Base-by-base conservation (phyloP, 2,888 invertebrate species). In the Seladonia tumulorum region DNA sequence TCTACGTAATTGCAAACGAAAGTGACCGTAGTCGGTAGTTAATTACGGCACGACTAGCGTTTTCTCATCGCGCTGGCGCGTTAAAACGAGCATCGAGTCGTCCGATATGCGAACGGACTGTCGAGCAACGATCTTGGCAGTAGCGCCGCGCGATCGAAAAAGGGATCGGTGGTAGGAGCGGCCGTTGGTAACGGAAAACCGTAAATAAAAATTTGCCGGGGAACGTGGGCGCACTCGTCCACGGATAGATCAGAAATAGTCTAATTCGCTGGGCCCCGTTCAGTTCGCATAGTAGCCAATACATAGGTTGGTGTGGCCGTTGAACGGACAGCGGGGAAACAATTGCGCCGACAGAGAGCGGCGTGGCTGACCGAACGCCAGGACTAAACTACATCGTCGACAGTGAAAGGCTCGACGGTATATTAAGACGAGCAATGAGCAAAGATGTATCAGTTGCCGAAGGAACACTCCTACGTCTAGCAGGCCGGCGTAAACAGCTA, bases 391-490 rank as follows among this genome's bases (percentile, higher is more conserved):
- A 90, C 87, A 86, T 88, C 91, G 83, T 80, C 90, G 90, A 91
- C 93, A 93, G 95, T 95, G 95, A 95, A 95, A 95, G 95, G 95
- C 93, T 83, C 82, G 78, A 57, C 83, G 89, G 92, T 95, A 95
- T 95, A 95, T 95, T 95, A 95, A 94, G 93, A 93, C 92, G 93
- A 83, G 94, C 91, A 93, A 91, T 92, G 90, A 85, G 88, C 89
- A 91, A 93, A 93, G 94, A 94, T 93, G 93, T 93, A 94, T 94
- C 95, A 95, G 95, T 95, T 91, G 91, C 86, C 87, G 90, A 90
- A 85, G 91, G 90, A 90, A 91, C 87, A 53, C 22, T 91, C 83
- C 60, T 88, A 85, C 88, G 87, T 90, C 90, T 88, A 90, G 86
- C 90, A 87, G 74, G 79, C 76, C 79, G 80, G 86, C 78, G 78